A percentile compares a stretch with the other conserved stretches of the same genome.
These are phyloP conservation scores for Porites lutea DNA, from an alignment of 64 coral and sea anemone genomes.

Conservation along the genomic window DNA sequence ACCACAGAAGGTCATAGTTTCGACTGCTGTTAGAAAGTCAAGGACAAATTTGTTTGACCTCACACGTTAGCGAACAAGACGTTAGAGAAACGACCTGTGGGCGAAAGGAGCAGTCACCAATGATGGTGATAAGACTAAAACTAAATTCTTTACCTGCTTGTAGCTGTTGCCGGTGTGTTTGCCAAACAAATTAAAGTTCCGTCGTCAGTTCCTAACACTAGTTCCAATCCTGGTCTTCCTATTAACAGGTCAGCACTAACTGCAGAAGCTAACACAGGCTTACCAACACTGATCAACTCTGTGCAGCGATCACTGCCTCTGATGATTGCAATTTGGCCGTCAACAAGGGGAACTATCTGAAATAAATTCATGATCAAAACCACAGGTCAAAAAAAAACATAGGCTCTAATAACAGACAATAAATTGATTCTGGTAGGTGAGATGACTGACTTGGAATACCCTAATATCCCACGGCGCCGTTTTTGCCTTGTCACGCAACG, in stretches of 20 bases:
- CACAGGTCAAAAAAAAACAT: background rate
- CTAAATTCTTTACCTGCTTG: background rate
- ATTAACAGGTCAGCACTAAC: constrained; percentile 56
- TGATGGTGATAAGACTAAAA: background rate
- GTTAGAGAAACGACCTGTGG: too few relatives aligned
- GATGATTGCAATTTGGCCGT: constrained; percentile 65
- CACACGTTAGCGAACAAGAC: too few relatives aligned
- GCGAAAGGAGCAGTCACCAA: too few relatives aligned
- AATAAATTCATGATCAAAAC: background rate
- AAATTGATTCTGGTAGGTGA: too few relatives aligned
- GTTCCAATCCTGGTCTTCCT: constrained; percentile 50
- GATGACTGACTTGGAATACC: too few relatives aligned
- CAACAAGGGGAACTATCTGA: constrained; percentile 63
- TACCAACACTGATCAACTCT: constrained; percentile 58
- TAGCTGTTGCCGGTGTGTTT: constrained; percentile 3
- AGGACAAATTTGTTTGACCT: too few relatives aligned
- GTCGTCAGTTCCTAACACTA: constrained; percentile 59
- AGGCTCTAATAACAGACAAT: too few relatives aligned
- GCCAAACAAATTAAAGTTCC: constrained; percentile 53
- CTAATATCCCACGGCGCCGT: too few relatives aligned
- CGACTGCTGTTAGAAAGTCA: too few relatives aligned
- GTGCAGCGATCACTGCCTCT: constrained; percentile 67
- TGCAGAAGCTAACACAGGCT: constrained; percentile 14
- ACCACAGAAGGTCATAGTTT: too few relatives aligned
- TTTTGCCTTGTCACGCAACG: too few relatives aligned